These are phyloP conservation scores for Malurus melanocephalus DNA, from an alignment of 2,113 vertebrate species.

Conservation along the genomic window DNA sequence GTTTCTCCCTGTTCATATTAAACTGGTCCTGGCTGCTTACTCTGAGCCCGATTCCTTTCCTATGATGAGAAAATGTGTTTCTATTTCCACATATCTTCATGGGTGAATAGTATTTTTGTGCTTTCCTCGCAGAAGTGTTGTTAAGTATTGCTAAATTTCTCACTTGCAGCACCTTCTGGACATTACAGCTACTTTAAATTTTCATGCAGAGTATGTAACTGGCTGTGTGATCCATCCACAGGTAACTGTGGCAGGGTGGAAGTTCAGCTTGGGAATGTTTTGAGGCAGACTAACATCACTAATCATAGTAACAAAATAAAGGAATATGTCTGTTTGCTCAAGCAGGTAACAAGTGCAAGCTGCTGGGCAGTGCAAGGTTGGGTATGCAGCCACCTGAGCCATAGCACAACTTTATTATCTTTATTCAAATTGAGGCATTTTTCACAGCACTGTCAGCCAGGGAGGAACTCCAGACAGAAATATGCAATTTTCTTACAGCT, in stretches of 20 bases:
- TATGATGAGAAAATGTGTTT: background rate
- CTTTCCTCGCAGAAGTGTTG: background rate
- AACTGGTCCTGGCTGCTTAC: background rate
- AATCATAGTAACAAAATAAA: background rate
- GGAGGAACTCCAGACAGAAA: background rate
- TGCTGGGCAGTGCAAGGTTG: background rate
- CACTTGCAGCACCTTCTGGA: background rate
- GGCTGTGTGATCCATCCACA: background rate
- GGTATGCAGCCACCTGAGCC: background rate
- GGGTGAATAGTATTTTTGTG: background rate
- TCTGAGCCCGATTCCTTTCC: background rate
- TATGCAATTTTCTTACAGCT: fast-evolving
- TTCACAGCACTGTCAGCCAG: background rate
- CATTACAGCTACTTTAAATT: background rate
- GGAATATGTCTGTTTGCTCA: background rate
- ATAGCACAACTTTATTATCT: background rate
- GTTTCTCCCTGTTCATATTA: background rate
- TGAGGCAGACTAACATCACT: background rate
- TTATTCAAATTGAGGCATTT: background rate
- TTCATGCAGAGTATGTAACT: background rate
- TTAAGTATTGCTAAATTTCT: background rate
- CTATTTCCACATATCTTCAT: background rate
- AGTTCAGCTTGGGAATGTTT: background rate
- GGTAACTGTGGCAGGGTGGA: background rate
- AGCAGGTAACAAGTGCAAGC: background rate